Evolutionary conservation across 2,797 vertebrate genomes (phyloP).

Genomic region (Denticeps clupeoides): DNA sequence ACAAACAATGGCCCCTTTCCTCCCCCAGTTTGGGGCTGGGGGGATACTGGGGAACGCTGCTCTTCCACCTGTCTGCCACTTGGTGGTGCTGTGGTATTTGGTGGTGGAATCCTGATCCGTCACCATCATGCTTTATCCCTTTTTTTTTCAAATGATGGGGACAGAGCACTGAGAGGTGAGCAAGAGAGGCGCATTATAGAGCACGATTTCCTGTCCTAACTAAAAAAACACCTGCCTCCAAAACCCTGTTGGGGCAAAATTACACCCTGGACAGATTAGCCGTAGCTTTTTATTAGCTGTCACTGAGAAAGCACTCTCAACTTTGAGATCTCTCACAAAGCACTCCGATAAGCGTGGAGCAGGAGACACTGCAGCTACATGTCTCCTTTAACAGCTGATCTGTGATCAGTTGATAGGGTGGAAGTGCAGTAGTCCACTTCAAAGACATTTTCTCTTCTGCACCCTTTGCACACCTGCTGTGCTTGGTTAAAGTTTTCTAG

Average conservation of each 20-base stretch:
- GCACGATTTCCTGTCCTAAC: background rate
- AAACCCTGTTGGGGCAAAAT: background rate
- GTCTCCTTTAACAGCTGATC: too few relatives aligned
- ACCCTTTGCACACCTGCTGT: too few relatives aligned
- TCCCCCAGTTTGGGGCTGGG: background rate
- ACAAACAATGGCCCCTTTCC: background rate
- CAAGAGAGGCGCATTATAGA: slow-evolving; percentile 13
- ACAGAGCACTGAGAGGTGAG: slow-evolving; percentile 2
- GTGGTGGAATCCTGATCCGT: background rate
- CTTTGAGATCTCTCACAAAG: too few relatives aligned
- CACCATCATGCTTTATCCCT: background rate
- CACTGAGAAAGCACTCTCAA: too few relatives aligned
- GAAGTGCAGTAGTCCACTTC: too few relatives aligned
- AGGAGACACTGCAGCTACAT: too few relatives aligned
- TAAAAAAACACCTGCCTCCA: background rate
- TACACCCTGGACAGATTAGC: background rate
- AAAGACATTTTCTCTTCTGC: too few relatives aligned
- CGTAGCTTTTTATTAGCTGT: too few relatives aligned
- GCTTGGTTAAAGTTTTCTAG: too few relatives aligned
- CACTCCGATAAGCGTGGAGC: too few relatives aligned
- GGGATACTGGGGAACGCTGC: too few relatives aligned
- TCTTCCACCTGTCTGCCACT: slow-evolving; percentile 18
- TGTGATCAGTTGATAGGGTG: too few relatives aligned
- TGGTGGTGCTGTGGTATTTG: slow-evolving; percentile 33
- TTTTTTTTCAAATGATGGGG: background rate